Base-by-base conservation (phyloP, 2,888 invertebrate genomes). In the Erebia aethiops region DNA sequence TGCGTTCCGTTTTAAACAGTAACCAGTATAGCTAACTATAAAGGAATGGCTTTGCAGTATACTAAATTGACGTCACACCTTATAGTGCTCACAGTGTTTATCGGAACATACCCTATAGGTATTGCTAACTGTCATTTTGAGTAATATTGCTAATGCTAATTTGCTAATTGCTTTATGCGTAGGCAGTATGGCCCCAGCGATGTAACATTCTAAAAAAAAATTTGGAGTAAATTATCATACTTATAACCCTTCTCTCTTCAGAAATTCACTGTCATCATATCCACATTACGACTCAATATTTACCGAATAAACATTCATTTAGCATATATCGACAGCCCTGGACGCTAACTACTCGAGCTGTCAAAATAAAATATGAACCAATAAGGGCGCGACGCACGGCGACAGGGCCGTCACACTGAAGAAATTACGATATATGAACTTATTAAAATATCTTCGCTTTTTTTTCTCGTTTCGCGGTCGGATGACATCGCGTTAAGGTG, bases 361-460 rank as follows among this genome's bases (percentile, higher is more conserved):
- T 76, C 76, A 92, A 90, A 90, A 90, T 92, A 92, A 92, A 85
- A 91, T 92, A 92, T 91, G 91, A 90, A 85, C 87, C 91, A 91
- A 91, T 91, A 90, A 88, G 88, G 85, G 82, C 81, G 82, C 83
- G 85, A 78, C 83, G 81, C 73, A 79, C 85, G 90, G 76, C 82
- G 92, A 90, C 91, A 91, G 90, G 83, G 85, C 85, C 86, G 92
- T 92, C 92, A 92, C 88, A 87, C 84, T 72, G 81, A 78, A 85
- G 86, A 85, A 86, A 86, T 87, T 84, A 87, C 87, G 84, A 90
- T 89, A 85, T 89, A 90, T 87, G 90, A 90, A 91, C 87, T 92
- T 91, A 92, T 92, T 92, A 91, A 91, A 92, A 91, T 91, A 85
- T 89, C 89, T 82, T 72, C 76, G 74, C 52, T 76, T 78, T 78